Conservation (phyloP, 2,113 vertebrate species). For the Penelope pileata region DNA sequence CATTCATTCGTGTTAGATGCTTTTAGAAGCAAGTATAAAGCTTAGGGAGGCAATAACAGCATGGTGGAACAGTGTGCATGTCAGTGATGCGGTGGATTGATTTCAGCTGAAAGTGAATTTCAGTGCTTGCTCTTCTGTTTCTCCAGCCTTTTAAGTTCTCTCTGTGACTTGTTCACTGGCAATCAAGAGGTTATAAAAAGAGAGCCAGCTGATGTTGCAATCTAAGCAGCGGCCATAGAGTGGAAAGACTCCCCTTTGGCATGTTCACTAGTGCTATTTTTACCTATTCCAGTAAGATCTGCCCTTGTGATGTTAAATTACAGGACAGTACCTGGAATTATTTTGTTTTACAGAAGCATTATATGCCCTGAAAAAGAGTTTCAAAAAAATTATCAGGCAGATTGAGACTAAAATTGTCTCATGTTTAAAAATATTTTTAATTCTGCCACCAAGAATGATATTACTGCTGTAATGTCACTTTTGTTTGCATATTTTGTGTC, state of each 20-base stretch:
- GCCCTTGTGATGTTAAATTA: conserved; percentile 58
- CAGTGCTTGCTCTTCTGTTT: not conserved
- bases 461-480: not conserved
- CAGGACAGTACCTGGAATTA: conserved; percentile 51
- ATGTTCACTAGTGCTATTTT: conserved; percentile 68
- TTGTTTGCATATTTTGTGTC: not conserved
- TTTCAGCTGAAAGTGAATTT: not conserved
- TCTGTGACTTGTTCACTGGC: not conserved
- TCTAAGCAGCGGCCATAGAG: conserved; percentile 45
- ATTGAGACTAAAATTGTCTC: not conserved
- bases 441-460: not conserved
- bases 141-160: not conserved
- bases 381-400: not conserved
- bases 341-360: conserved; percentile 22
- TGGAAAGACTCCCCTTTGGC: conserved; percentile 68
- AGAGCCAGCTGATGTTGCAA: conserved; percentile 59
- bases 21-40: not conserved
- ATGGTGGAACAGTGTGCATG: not conserved
- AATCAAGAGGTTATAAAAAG: conserved; percentile 48
- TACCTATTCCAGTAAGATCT: conserved; percentile 70
- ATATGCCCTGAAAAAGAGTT: not conserved
- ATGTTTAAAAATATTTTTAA: not conserved
- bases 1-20: not conserved
- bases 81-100: not conserved
- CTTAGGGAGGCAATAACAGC: not conserved